Evolutionary conservation across 1,140 invertebrate genomes (phyloP), one percentile per base, ranked within the genome.

Genomic region (Campoletis sonorensis): DNA sequence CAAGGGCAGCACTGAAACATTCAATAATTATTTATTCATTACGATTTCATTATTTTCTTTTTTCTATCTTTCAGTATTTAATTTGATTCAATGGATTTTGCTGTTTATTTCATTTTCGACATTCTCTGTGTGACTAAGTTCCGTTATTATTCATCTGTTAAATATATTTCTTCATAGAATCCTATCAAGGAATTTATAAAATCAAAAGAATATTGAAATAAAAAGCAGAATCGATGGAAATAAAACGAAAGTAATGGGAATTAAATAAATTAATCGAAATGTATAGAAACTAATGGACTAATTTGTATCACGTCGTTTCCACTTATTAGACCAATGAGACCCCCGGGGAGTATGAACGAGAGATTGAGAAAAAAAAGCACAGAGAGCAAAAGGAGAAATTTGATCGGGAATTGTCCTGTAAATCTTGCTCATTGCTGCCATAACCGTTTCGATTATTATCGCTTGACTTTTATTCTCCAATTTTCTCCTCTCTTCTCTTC

Each of bases 1-100:
- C 96, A 77, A 97, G 87, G 0, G 96, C 95, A 75, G 95, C 95
- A 86, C 95, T 96, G 93, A 45, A 45, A 45, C 40, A 45, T 45
- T 45, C 40, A 13, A 45, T 11, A 13, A 45, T 45, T 45, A 13
- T 45, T 45, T 13, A 45, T 45, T 45, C 40, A 45, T 45, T 45
- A 10, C 13, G 5, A 45, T 45, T 45, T 45, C n/a, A n/a, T 45
- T 45, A 8, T 11, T 45, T 37, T 37, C 37, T 4, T 37, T 37
- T 4, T 10, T 37, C 10, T 37, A 37, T 10, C 37, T 4, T 37
- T 37, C 4, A 4, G 4, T 72, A 1, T 3, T 37, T 37, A 4
- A 37, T 37, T 37, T 37, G 37, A 37, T 10, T 37, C 37, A 4
- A 37, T 37, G 4, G 4, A 10, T 37, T 4, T 37, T 10, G 37